Evolutionary conservation across 2,797 vertebrate genomes (phyloP), one percentile per base, ranked within the genome.

Genomic region (Squalus acanthias): DNA sequence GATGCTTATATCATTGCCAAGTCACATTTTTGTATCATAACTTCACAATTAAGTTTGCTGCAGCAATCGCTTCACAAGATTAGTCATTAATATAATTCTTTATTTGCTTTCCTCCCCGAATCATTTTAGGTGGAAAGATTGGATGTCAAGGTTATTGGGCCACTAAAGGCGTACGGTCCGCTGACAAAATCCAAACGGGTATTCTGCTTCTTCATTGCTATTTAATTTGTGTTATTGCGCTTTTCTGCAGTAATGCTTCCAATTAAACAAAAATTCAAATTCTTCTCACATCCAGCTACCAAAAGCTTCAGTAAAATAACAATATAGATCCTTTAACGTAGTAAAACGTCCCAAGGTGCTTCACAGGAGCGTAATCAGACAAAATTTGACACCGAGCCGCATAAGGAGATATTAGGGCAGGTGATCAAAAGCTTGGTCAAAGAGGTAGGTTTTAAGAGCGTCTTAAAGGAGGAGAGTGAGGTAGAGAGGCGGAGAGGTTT

Each of bases 61-160:
- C 33, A 65, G 15, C 13, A n/a, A 46, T 69, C 46, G 69, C 91
- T 93, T 46, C 9, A 39, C 9, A 7, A 69, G n/a, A 67, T 33
- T 9, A 5, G 63, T 3, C 65, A 12, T 69, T 69, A 17, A 1
- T 69, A 24, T 93, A 69, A 93, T 39, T 76, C 13, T 29, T 95
- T 29, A 6, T 70, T 95, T 74, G 24, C 29, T 69, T 57, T 57
- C 29, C 10, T 29, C 26, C 12, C 69, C 15, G 13, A 33, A 60
- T 76, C 5, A 96, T 96, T 96, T 63, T 96, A 98, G 98, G 97
- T 98, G 0, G 98, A 98, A 96, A 97, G 98, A 96, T 97, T 98
- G 97, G 98, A 98, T 91, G 96, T 82, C 2, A 98, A 97, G 97
- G 98, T 98, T 0, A 0, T 98, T 1, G 96, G 96, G 70, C 98